Conservation (phyloP, 2,888 invertebrate genomes). For the Heliconius charithonia region DNA sequence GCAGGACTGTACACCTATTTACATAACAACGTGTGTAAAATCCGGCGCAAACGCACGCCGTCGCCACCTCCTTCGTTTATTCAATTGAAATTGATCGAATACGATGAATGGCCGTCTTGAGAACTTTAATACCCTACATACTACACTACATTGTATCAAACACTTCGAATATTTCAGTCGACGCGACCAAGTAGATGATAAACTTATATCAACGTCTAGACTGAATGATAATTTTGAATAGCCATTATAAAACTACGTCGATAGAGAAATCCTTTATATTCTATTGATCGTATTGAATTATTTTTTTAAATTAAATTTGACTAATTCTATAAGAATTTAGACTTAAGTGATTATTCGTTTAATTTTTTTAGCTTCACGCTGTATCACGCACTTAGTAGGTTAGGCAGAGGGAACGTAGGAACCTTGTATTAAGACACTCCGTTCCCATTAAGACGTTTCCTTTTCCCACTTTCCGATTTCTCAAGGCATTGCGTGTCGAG, state of each 20-base stretch:
- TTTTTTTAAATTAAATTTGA: neutral
- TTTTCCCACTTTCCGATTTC: too few species aligned
- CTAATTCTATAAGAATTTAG: neutral
- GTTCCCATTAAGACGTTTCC: too few species aligned
- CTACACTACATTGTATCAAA: constrained; percentile 37
- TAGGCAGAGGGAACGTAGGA: too few species aligned
- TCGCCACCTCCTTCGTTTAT: constrained; percentile 70
- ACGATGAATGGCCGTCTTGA: constrained; percentile 70
- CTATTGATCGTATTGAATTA: neutral
- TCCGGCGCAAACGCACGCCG: constrained; percentile 59
- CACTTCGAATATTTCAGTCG: constrained; percentile 1
- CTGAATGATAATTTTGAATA: neutral
- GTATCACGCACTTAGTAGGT: too few species aligned
- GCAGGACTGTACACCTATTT: constrained; percentile 57
- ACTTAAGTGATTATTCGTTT: neutral
- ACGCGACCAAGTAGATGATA: neutral
- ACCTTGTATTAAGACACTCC: too few species aligned
- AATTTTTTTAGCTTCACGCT: too few species aligned
- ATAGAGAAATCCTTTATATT: neutral
- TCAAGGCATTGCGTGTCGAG: too few species aligned
- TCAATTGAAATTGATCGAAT: constrained; percentile 76
- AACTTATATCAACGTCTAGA: neutral
- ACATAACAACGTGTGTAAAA: constrained; percentile 67
- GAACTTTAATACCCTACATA: constrained; percentile 48
- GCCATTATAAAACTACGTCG: neutral